Evolutionary conservation across 2,113 vertebrate species (phyloP).

Genomic region (Hiodon tergisus): DNA sequence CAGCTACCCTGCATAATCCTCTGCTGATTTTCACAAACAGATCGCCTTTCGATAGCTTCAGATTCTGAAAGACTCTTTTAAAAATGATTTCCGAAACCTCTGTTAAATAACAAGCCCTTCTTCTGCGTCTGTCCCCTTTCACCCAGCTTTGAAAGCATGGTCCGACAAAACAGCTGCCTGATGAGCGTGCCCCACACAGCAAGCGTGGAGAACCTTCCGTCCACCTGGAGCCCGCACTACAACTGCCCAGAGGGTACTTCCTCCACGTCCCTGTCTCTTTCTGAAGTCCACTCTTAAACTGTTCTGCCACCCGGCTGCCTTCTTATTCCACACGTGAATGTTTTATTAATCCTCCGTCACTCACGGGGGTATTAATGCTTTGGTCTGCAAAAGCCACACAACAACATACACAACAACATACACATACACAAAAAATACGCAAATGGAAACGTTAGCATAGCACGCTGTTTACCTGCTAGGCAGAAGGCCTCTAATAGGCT

Average conservation of each 20-base stretch:
- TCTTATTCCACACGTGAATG: too few species aligned
- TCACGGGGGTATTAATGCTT: too few species aligned
- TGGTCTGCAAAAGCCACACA: neutral
- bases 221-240: constrained; percentile 51
- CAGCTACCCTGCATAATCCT: neutral
- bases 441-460: too few species aligned
- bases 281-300: neutral
- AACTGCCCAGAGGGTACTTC: constrained; percentile 57
- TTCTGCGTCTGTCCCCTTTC: neutral
- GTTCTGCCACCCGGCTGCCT: neutral
- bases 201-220: constrained; percentile 53
- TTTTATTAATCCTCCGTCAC: too few species aligned
- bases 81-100: too few species aligned
- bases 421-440: too few species aligned
- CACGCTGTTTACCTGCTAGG: too few species aligned
- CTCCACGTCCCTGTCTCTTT: neutral
- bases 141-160: constrained; percentile 54
- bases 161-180: constrained; percentile 52
- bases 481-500: too few species aligned
- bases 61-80: too few species aligned
- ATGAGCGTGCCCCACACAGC: constrained; percentile 58
- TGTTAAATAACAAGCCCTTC: too few species aligned
- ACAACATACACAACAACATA: neutral
- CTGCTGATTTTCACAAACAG: too few species aligned
- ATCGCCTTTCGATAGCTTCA: too few species aligned